Evolutionary conservation across 2,888 invertebrate genomes (phyloP).

Genomic region (Cerastis rubricosa): DNA sequence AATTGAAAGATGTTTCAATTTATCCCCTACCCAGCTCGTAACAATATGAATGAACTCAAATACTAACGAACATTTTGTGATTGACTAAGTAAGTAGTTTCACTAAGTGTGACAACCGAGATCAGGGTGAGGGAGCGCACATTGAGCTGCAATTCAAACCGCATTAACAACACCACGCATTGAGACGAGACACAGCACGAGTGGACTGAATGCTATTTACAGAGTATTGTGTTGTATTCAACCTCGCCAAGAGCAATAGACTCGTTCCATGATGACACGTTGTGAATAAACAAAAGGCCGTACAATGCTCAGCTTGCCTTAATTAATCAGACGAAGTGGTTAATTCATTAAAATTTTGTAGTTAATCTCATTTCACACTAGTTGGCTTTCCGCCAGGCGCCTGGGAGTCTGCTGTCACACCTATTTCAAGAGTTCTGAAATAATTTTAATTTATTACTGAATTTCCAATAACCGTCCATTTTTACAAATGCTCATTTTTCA

Average conservation of each 20-base stretch:
- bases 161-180: background rate
- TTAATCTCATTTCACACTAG: constrained; percentile 24
- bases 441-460: constrained; percentile 6
- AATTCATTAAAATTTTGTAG: constrained; percentile 35
- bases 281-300: constrained; percentile 16
- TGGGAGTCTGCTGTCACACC: constrained; percentile 9
- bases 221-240: constrained; percentile 13
- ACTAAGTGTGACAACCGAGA: background rate
- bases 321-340: constrained; percentile 30
- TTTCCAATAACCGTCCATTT: background rate
- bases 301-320: background rate
- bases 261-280: background rate
- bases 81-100: background rate
- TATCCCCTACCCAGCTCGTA: too few relatives aligned
- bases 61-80: background rate
- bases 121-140: background rate
- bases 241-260: constrained; percentile 13
- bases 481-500: background rate
- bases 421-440: constrained; percentile 9
- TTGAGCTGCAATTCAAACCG: background rate
- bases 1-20: too few relatives aligned
- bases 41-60: background rate
- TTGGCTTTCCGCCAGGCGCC: constrained; percentile 28
- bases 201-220: constrained; percentile 4
- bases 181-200: background rate